Evolutionary conservation across 2,888 invertebrate species (phyloP).

Genomic region (Ophion ventricosus): DNA sequence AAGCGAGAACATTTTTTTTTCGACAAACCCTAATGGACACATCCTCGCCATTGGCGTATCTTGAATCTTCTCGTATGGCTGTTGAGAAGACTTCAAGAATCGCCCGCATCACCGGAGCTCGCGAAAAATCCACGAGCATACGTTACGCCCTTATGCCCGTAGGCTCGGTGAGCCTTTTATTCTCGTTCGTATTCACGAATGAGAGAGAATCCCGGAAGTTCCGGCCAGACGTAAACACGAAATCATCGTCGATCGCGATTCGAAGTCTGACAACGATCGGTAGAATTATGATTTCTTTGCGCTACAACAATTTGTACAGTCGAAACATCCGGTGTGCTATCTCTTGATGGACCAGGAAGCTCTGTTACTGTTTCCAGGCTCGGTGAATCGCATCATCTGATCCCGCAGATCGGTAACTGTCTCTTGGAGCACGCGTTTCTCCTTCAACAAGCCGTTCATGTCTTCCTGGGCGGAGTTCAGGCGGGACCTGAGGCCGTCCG

Average conservation of each 20-base stretch:
- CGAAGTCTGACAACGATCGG: neutral
- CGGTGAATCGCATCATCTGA: slow-evolving; percentile 82
- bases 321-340: slow-evolving; percentile 89
- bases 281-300: slow-evolving; percentile 83
- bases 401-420: slow-evolving; percentile 88
- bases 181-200: neutral
- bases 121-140: neutral
- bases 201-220: neutral
- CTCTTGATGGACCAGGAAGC: slow-evolving; percentile 85
- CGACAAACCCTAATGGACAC: neutral
- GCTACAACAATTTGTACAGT: slow-evolving; percentile 88
- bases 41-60: neutral
- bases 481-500: slow-evolving; percentile 86
- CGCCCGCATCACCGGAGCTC: neutral
- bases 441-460: slow-evolving; percentile 88
- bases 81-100: slow-evolving; percentile 7
- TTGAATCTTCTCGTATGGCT: slow-evolving; percentile 27
- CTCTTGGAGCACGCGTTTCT: slow-evolving; percentile 90
- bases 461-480: slow-evolving; percentile 90
- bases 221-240: neutral
- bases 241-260: slow-evolving; percentile 5
- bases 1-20: neutral
- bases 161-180: neutral
- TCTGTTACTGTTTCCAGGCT: slow-evolving; percentile 77
- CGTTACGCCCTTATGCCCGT: neutral